Evolutionary conservation across 2,797 vertebrate species (phyloP).

Genomic region (Chloroceryle inda): DNA sequence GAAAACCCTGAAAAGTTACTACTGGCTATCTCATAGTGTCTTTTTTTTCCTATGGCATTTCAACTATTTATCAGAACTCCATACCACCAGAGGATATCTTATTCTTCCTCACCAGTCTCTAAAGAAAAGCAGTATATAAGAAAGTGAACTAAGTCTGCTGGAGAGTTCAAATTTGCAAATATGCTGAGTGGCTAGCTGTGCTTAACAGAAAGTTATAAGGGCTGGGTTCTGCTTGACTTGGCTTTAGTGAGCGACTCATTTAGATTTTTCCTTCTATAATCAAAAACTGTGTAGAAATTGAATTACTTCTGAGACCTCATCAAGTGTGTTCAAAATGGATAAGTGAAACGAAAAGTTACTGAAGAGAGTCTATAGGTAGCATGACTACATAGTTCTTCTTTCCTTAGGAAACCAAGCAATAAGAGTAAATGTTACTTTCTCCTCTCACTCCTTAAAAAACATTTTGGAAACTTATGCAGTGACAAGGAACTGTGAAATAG

Average conservation of each 20-base stretch:
- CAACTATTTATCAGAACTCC: neutral
- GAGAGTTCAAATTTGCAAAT: neutral
- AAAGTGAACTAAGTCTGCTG: neutral
- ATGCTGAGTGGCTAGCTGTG: neutral
- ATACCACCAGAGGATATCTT: neutral
- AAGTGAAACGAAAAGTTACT: neutral
- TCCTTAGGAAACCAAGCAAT: neutral
- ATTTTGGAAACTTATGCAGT: neutral
- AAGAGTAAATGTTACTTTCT: neutral
- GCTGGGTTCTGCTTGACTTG: neutral
- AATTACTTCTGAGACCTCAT: neutral
- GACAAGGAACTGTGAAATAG: neutral
- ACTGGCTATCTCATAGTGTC: neutral
- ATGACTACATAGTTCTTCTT: neutral
- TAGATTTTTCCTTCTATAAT: neutral
- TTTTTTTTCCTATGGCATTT: neutral
- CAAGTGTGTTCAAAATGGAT: neutral
- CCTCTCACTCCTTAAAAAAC: neutral
- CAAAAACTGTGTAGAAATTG: neutral
- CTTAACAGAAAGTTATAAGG: neutral
- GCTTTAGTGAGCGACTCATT: neutral
- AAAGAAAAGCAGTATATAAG: neutral
- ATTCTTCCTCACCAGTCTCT: neutral
- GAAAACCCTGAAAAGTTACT: neutral
- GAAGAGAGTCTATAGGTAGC: neutral